Base-by-base conservation (phyloP, 2,797 vertebrate species). In the Acrossocheilus fasciatus region DNA sequence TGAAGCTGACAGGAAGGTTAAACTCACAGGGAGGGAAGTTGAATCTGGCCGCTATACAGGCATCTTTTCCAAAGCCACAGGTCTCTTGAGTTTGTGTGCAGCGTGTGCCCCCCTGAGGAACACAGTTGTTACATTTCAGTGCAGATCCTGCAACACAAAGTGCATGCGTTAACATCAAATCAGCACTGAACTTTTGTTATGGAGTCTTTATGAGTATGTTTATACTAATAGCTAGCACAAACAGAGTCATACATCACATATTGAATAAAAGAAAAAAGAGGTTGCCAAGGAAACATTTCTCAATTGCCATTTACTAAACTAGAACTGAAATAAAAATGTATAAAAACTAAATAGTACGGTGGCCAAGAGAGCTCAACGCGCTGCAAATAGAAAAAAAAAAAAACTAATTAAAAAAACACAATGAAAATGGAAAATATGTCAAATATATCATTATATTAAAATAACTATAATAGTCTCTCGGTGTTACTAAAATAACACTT, bases 51-150 rank as follows among this genome's bases (percentile, higher is more conserved):
- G 47, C 12, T 20, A 75, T n/a, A 12, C 86, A 87, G 68, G 81
- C 50, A 6, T 81, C 69, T 52, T 74, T 26, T 3, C 50, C 39
- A 23, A 20, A 68, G 23, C 23, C 36, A 30, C 80, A 87, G 3
- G 70, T 82, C 74, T 87, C 85, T 34, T 39, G n/a, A 52, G 70
- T 68, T 8, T 3, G 9, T 4, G 12, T 50, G 62, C 85, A 87
- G 20, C 9, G 14, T 2, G 18, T 26, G 5, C 79, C 70, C 4
- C 34, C 1, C 4, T 4, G 2, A n/a, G 79, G 45, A 15, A 82
- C 23, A 30, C 85, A 87, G 39, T 54, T 12, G 30, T 84, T 78
- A 47, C 86, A 87, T 41, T 62, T 83, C 66, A 87, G 68, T 0
- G 86, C 86, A 12, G 23, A 73, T 50, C 86, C 86, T 87, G 82